Evolutionary conservation across 2,113 vertebrate genomes (phyloP), one percentile per base, ranked within the genome.

Genomic region (Hippopotamus amphibius): DNA sequence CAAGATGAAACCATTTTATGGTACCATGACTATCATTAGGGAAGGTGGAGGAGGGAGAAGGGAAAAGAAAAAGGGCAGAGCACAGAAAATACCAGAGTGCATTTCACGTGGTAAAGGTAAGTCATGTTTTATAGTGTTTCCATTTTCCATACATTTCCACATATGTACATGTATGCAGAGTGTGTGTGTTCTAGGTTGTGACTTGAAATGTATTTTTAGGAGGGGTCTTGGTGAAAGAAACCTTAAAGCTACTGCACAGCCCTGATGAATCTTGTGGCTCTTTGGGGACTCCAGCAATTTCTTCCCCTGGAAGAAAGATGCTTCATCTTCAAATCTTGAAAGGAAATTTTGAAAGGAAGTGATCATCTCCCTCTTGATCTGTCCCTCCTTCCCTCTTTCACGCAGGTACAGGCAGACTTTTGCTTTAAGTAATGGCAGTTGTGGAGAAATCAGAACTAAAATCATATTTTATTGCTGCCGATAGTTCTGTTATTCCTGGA

Each of bases 191-290:
- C 24, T 77, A 57, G 14, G 6, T 79, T 84, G 37, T 80, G 65
- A 94, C 65, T 37, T 74, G 81, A 94, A 88, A 84, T 96, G 12
- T 63, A 91, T 84, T 91, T 93, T 94, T 41, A 48, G 61, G 55
- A 74, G 26, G 15, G 53, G 57, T 72, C 46, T 59, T 94, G 46
- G 22, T 84, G 28, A 81, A 90, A 61, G 37, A 87, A 65, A 61
- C 30, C 50, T 92, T 86, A 74, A 90, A 92, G 46, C 19, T 57
- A 43, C 24, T 84, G 30, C n/a, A 84, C 5, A 50, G 30, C 8
- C 22, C 55, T 59, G 74, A 59, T 50, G 24, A 92, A 59, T 61
- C 4, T 85, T 96, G 43, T 92, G 77, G 43, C 46, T 68, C 46
- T 93, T n/a, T 72, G 55, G 59, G 16, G 16, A 5, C 19, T 86